phyloP scores from a whole-genome alignment of 2,888 invertebrate genomes.

The Copidosoma aretas region DNA sequence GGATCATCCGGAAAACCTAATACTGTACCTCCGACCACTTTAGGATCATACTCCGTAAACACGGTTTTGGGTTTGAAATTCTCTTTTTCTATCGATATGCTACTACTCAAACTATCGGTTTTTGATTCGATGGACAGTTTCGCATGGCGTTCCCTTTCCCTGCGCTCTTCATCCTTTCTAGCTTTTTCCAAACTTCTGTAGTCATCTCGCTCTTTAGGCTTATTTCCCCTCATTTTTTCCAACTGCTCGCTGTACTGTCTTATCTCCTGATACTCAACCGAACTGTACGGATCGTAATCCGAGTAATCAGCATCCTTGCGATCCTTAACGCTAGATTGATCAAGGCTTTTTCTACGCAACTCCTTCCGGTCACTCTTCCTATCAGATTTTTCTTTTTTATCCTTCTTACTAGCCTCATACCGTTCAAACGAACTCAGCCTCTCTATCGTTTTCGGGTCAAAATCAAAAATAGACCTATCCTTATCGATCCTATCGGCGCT shows the following conservation, averaged over 20 bases:
- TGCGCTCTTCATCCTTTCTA: slow-evolving; percentile 56
- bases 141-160: slow-evolving; percentile 53
- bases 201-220: slow-evolving; percentile 57
- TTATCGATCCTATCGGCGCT: slow-evolving; percentile 56
- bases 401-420: slow-evolving; percentile 45
- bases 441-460: slow-evolving; percentile 55
- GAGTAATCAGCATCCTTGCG: slow-evolving; percentile 50
- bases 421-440: slow-evolving; percentile 49
- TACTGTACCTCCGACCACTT: slow-evolving; percentile 62
- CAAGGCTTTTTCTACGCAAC: slow-evolving; percentile 47
- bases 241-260: slow-evolving; percentile 35
- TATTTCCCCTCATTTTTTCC: slow-evolving; percentile 50
- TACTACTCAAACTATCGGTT: slow-evolving; percentile 47
- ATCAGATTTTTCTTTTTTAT: slow-evolving; percentile 45
- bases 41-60: slow-evolving; percentile 74
- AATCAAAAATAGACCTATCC: slow-evolving; percentile 53
- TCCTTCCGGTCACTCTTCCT: slow-evolving; percentile 45
- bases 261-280: slow-evolving; percentile 35
- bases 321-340: slow-evolving; percentile 47
- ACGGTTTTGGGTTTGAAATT: slow-evolving; percentile 59
- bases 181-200: slow-evolving; percentile 59
- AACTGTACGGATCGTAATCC: slow-evolving; percentile 44
- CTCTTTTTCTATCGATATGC: slow-evolving; percentile 52
- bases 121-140: slow-evolving; percentile 53
- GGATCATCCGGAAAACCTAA: slow-evolving; percentile 56